A percentile compares a stretch with the other conserved stretches of the same genome.
These are phyloP conservation scores for Carapus acus DNA, from an alignment of 2,797 vertebrate genomes.

Conservation along the genomic window DNA sequence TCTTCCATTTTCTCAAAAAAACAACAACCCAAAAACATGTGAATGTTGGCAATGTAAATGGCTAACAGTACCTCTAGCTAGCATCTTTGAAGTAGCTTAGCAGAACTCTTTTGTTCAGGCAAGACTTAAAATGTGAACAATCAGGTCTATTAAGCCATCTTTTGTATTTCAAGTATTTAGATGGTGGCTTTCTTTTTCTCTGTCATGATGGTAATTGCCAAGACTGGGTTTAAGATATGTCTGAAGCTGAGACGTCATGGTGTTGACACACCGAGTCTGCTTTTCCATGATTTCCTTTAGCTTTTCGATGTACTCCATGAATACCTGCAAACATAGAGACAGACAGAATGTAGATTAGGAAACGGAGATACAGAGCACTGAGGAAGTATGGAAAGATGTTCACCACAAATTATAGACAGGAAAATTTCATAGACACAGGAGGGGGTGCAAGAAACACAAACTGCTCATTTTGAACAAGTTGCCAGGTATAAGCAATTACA, in stretches of 20 bases:
- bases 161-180: constrained; percentile 20
- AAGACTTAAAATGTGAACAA: constrained; percentile 7
- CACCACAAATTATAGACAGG: not conserved
- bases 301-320: constrained; percentile 74
- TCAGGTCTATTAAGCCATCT: too few species aligned
- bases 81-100: too few species aligned
- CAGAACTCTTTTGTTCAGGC: not conserved
- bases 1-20: too few species aligned
- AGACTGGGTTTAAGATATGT: constrained; percentile 54
- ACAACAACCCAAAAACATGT: too few species aligned
- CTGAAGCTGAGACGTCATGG: constrained; percentile 74
- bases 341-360: constrained; percentile 3
- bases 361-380: not conserved
- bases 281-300: constrained; percentile 78
- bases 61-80: not conserved
- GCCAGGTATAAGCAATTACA: not conserved
- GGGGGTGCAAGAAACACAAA: too few species aligned
- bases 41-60: not conserved
- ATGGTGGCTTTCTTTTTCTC: constrained; percentile 13
- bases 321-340: constrained; percentile 67
- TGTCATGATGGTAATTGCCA: constrained; percentile 11
- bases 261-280: constrained; percentile 75
- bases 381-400: not conserved
- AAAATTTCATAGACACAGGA: not conserved
- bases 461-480: not conserved